These are phyloP conservation scores for Chaetops frenatus DNA, from an alignment of 2,113 vertebrate genomes.

Conservation along the genomic window DNA sequence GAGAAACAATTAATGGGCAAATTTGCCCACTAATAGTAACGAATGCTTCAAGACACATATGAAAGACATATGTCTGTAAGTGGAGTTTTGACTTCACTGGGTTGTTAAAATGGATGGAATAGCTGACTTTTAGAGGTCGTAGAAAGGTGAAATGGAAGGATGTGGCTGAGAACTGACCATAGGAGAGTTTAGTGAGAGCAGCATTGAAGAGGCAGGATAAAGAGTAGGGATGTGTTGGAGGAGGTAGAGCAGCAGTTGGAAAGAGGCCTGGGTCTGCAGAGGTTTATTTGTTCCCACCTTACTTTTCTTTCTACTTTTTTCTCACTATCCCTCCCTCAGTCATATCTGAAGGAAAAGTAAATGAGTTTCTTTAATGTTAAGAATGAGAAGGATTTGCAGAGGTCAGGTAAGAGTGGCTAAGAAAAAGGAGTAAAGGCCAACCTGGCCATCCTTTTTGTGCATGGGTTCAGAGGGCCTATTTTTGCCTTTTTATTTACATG, in stretches of 20 bases:
- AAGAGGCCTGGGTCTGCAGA: not conserved
- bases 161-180: not conserved
- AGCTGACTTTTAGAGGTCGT: not conserved
- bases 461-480: not conserved
- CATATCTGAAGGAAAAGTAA: not conserved
- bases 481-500: not conserved
- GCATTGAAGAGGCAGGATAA: not conserved
- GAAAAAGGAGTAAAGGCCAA: not conserved
- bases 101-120: not conserved
- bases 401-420: not conserved
- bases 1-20: not conserved
- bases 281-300: not conserved
- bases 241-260: not conserved
- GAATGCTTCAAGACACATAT: not conserved
- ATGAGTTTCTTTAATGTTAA: not conserved
- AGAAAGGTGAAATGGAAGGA: not conserved
- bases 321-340: not conserved
- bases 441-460: not conserved
- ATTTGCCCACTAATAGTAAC: not conserved
- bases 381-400: not conserved
- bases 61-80: not conserved
- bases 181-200: not conserved
- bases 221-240: not conserved
- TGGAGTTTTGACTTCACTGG: not conserved
- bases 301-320: not conserved